Evolutionary conservation across 2,888 invertebrate species (phyloP).

Genomic region (Leucoma salicis): DNA sequence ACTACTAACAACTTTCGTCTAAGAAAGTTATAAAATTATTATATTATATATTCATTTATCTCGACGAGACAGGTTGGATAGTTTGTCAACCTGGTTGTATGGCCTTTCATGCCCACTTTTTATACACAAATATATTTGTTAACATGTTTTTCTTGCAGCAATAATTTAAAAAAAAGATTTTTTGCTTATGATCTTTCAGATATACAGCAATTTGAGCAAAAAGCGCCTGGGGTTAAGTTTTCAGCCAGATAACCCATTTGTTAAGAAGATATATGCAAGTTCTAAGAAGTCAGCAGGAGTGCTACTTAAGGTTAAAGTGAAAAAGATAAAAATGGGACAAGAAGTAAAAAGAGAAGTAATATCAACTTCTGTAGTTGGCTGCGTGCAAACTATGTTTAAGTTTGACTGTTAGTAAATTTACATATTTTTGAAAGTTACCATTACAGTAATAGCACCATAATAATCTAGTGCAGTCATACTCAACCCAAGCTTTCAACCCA

Average conservation of each 20-base stretch:
- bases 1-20: no score
- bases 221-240: constrained; percentile 88
- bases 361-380: constrained; percentile 81
- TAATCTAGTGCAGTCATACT: no score
- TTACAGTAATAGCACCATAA: no score
- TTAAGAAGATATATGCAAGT: constrained; percentile 90
- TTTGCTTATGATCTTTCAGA: constrained; percentile 33
- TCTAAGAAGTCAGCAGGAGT: constrained; percentile 85
- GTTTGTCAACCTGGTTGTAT: no score
- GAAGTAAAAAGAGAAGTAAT: constrained; percentile 65
- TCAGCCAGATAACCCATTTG: constrained; percentile 90
- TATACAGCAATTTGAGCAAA: constrained; percentile 61
- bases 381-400: constrained; percentile 82
- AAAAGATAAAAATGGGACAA: constrained; percentile 67
- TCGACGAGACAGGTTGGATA: no score
- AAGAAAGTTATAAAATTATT: no score
- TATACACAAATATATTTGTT: no score
- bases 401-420: constrained; percentile 86
- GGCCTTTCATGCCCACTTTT: no score
- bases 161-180: not conserved
- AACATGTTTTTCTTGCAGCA: no score
- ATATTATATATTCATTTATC: no score
- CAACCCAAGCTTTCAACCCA: no score
- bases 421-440: no score
- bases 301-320: constrained; percentile 87